Evolutionary conservation across 1,140 invertebrate species (phyloP).

Genomic region (Brachystomella parvula): DNA sequence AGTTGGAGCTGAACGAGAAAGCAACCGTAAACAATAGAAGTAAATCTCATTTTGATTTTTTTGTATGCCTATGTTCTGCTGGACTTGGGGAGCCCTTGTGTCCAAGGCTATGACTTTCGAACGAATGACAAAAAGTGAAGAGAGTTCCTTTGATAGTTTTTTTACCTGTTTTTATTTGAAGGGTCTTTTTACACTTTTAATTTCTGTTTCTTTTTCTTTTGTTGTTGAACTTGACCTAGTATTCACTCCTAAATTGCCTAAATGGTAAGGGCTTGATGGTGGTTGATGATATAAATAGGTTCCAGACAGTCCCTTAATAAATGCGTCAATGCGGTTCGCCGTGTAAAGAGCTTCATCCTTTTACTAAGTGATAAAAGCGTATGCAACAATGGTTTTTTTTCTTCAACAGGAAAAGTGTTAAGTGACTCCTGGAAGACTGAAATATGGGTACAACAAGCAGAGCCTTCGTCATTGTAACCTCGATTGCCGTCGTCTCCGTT

Average conservation of each 20-base stretch:
- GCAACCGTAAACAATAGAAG: not conserved
- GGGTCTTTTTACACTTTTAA: not conserved
- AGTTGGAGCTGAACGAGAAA: not conserved
- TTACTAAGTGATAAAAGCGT: not conserved
- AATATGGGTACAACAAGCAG: not conserved
- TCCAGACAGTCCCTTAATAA: not conserved
- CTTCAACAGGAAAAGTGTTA: not conserved
- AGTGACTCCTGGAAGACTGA: not conserved
- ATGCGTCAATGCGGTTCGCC: not conserved
- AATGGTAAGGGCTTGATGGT: not conserved
- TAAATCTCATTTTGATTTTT: not conserved
- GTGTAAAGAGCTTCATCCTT: not conserved
- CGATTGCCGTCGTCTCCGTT: not conserved
- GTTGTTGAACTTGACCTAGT: constrained; percentile 5
- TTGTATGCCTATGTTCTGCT: too few relatives aligned
- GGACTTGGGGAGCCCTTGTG: too few relatives aligned
- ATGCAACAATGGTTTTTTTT: not conserved
- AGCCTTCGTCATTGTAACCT: not conserved
- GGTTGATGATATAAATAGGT: not conserved
- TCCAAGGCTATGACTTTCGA: too few relatives aligned
- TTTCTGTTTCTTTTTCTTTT: not conserved
- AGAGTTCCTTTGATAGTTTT: not conserved
- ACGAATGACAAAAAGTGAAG: too few relatives aligned
- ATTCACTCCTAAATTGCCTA: not conserved
- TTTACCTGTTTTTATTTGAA: not conserved